These are phyloP conservation scores for Notamacropus eugenii DNA, from an alignment of 2,797 vertebrate genomes.

Conservation along the genomic window DNA sequence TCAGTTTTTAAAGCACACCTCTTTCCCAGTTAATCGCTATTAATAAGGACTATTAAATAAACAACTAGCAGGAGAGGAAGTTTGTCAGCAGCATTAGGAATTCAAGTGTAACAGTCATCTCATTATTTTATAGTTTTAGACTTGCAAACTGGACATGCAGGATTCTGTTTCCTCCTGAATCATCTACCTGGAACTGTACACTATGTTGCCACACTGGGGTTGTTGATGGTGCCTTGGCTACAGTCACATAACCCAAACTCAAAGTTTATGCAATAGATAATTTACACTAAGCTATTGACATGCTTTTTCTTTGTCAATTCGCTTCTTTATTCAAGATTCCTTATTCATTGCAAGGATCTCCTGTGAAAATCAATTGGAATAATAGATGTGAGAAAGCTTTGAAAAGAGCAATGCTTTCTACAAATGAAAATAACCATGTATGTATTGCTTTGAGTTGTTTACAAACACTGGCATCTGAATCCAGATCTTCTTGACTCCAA, in stretches of 20 bases:
- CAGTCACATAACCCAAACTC: background rate
- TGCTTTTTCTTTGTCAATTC: background rate
- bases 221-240: background rate
- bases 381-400: background rate
- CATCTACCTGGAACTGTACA: background rate
- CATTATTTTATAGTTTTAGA: background rate
- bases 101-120: background rate
- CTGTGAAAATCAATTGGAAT: background rate
- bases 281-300: background rate
- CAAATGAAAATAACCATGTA: background rate
- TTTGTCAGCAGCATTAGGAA: background rate
- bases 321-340: background rate
- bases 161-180: background rate
- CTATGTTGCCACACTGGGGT: background rate
- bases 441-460: background rate
- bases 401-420: background rate
- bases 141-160: background rate
- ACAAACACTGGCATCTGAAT: background rate
- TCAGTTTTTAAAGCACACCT: background rate
- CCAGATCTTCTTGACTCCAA: background rate
- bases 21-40: conserved; percentile 14
- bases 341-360: background rate
- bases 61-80: background rate
- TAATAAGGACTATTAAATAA: background rate
- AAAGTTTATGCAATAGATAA: background rate